Base-by-base conservation (phyloP, 2,888 invertebrate genomes). In the Phytoseiulus persimilis region DNA sequence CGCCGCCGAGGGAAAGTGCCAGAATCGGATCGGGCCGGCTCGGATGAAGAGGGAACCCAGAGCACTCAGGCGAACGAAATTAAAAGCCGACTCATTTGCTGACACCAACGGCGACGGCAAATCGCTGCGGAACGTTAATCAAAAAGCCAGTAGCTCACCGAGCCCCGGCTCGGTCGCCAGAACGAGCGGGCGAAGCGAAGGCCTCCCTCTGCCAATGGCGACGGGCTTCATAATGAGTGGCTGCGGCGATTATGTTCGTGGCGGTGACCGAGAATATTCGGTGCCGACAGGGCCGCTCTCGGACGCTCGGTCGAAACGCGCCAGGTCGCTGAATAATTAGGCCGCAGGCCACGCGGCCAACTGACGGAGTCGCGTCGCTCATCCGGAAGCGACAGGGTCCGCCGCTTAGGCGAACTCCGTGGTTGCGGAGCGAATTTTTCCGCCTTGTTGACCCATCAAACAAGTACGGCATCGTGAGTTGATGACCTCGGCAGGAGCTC, bases 141-240 rank as follows among this genome's bases (percentile, higher is more conserved):
- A 28, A 65, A 65, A 65, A 3, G 65, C 65, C 65, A 65, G 65
- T 65, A 65, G 65, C 65, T 23, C 65, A 65, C 14, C 65, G 28
- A 23, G 18, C 65, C 65, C 18, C 14, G 65, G 65, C 65, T 65
- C 5, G 65, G 65, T 65, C 65, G 65, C 65, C 28, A 65, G 65
- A 65, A 65, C 65, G 28, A 18, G 65, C 65, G 28, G 18, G 65
- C 65, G 65, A 65, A 65, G 65, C 65, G 65, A 65, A 65, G 65
- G 65, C 65, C 65, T 65, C 65, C 65, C 65, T 28, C 65, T 65
- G 65, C 65, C 65, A 65, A 65, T 65, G 65, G 65, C 65, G 65
- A 65, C 65, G 65, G 65, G 65, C 65, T 65, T 65, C 65, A 65
- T 65, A 65, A 65, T 65, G 65, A 65, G 65, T 65, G 65, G 65